These are phyloP conservation scores for Sakesphorus luctuosus DNA, from an alignment of 2,113 vertebrate genomes.

Conservation along the genomic window DNA sequence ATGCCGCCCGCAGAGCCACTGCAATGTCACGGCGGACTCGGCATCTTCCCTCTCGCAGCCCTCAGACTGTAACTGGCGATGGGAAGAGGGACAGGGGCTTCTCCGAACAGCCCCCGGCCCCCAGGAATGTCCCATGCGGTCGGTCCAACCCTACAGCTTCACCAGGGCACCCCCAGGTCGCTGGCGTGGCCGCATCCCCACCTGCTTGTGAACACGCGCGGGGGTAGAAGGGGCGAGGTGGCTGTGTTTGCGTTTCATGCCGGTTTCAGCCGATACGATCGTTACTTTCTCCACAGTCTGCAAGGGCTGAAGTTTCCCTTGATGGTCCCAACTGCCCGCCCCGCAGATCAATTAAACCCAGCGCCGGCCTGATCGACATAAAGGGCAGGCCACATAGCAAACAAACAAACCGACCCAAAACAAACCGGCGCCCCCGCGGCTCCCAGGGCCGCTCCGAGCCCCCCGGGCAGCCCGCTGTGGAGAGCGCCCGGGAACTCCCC, in stretches of 20 bases:
- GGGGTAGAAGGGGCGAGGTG: not conserved
- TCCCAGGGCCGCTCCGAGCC: not conserved
- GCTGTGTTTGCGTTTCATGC: not conserved
- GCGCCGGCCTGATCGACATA: not conserved
- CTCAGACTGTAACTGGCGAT: not conserved
- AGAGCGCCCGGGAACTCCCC: slow-evolving; percentile 9
- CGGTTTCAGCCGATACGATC: slow-evolving; percentile 30
- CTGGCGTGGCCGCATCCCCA: not conserved
- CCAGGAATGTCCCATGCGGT: not conserved
- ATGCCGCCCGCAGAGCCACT: accelerated
- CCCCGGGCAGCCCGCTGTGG: not conserved
- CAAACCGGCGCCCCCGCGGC: slow-evolving; percentile 22
- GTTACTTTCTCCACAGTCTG: not conserved
- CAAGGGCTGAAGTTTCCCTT: slow-evolving; percentile 35
- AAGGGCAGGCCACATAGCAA: slow-evolving; percentile 11
- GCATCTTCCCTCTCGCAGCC: not conserved
- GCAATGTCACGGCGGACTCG: not conserved
- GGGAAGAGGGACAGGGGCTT: accelerated
- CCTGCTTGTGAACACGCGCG: not conserved
- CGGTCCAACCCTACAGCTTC: not conserved
- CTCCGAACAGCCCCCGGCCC: accelerated
- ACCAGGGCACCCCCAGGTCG: not conserved
- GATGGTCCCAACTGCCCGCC: slow-evolving; percentile 11
- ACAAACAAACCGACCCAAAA: slow-evolving; percentile 10
- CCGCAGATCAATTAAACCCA: slow-evolving; percentile 12